These are phyloP conservation scores for Drosophila aff. DNA, from an alignment of 1,140 invertebrate genomes.

Conservation along the genomic window DNA sequence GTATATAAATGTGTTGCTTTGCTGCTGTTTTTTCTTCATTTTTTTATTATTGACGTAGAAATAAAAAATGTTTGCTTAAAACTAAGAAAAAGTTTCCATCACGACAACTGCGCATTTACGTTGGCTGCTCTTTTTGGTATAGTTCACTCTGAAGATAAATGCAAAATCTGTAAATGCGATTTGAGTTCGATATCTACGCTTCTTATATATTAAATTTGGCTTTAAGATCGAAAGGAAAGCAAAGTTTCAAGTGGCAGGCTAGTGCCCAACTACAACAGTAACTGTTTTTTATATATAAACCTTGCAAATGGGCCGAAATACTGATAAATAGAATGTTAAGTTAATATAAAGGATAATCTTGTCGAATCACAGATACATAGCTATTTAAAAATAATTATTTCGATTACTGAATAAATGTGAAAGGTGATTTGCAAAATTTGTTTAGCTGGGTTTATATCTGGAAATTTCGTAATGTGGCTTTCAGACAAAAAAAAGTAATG, in stretches of 20 bases:
- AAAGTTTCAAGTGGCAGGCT: conserved; percentile 27
- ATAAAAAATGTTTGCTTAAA: conserved; percentile 61
- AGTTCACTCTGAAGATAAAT: conserved; percentile 60
- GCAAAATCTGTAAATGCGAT: conserved; percentile 70
- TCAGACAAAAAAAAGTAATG: conserved; percentile 5
- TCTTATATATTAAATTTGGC: conserved; percentile 38
- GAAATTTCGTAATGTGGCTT: background rate
- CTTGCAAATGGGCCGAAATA: conserved; percentile 29
- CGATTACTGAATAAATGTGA: background rate
- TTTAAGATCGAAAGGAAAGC: conserved; percentile 42
- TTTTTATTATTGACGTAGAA: conserved; percentile 45
- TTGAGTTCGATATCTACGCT: conserved; percentile 20
- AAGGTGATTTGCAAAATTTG: background rate
- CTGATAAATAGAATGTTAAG: background rate
- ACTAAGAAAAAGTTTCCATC: conserved; percentile 66
- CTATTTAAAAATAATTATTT: background rate
- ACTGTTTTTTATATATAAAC: conserved; percentile 22
- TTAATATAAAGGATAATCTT: background rate
- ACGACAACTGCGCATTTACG: conserved; percentile 48
- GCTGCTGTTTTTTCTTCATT: conserved; percentile 21
- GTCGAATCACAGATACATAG: background rate
- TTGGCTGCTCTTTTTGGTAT: conserved; percentile 30
- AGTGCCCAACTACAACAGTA: conserved; percentile 41
- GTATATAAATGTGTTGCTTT: conserved; percentile 36
- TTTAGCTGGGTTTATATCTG: background rate